Percentiles rank a stretch among this genome's conserved stretches.
Conservation (phyloP, 35 echinoderm and acorn worm species). For the Hemicentrotus pulcherrimus region DNA sequence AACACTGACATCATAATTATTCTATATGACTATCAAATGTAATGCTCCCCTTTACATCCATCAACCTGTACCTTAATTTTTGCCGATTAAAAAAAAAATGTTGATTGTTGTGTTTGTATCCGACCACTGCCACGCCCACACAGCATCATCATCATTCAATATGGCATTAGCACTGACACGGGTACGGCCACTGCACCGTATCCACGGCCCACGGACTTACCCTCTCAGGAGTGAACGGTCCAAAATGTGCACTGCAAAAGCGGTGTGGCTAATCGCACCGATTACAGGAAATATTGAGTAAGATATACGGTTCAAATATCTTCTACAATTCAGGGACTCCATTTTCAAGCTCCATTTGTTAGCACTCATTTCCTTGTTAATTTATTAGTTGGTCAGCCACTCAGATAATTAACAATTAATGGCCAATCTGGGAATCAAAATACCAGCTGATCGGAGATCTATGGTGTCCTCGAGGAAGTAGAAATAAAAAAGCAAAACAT, state of each 20-base stretch:
- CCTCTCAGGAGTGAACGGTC: slow-evolving; percentile 71
- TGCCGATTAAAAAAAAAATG: background rate
- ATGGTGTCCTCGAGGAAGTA: too few relatives aligned
- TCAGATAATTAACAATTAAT: too few relatives aligned
- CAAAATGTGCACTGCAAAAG: slow-evolving; percentile 86
- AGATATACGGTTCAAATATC: slow-evolving; percentile 64
- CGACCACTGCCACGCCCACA: background rate
- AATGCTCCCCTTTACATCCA: too few relatives aligned
- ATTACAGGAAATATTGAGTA: slow-evolving; percentile 68
- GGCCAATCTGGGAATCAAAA: too few relatives aligned
- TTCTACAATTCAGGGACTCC: background rate
- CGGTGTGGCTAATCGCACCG: slow-evolving; percentile 80
- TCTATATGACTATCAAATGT: too few relatives aligned
- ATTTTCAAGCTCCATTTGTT: background rate
- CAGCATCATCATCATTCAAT: background rate
- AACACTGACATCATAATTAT: too few relatives aligned
- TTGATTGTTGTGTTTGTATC: too few relatives aligned
- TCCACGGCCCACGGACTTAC: slow-evolving; percentile 39
- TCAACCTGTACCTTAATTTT: too few relatives aligned
- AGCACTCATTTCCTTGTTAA: background rate
- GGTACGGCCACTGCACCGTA: background rate
- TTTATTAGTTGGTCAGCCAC: too few relatives aligned
- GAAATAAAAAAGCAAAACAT: too few relatives aligned
- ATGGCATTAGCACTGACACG: background rate
- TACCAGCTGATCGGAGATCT: too few relatives aligned